Percentiles rank a stretch among this genome's conserved stretches.
These are phyloP conservation scores for Trachymyrmex cornetzi DNA, from an alignment of 1,140 invertebrate species.

Conservation along the genomic window DNA sequence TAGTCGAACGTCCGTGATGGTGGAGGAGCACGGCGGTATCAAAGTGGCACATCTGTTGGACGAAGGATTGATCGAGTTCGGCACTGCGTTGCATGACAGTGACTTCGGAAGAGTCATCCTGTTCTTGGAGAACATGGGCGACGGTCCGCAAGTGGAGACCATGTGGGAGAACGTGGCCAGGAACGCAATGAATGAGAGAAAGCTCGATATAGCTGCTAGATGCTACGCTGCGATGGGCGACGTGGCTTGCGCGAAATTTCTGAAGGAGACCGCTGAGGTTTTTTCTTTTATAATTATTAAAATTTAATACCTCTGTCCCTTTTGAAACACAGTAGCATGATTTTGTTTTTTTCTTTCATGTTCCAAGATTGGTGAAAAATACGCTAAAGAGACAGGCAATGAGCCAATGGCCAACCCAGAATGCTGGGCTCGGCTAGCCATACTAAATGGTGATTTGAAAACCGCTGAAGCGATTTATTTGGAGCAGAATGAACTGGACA, in stretches of 20 bases:
- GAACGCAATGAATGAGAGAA: conserved; percentile 90
- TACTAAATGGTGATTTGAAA: conserved; percentile 95
- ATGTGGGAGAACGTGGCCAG: conserved; percentile 98
- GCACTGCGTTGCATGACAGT: conserved; percentile 97
- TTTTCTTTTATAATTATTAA: neutral
- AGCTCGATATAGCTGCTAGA: conserved; percentile 92
- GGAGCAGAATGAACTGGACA: conserved; percentile 91
- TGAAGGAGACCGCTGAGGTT: conserved; percentile 89
- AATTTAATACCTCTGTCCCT: neutral
- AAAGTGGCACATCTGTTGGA: conserved; percentile 91
- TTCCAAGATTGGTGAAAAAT: conserved; percentile 78
- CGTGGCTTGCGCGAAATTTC: conserved; percentile 94
- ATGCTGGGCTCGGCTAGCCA: conserved; percentile 95
- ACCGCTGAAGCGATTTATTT: conserved; percentile 94
- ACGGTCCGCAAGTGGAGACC: conserved; percentile 93
- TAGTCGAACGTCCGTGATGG: conserved; percentile 89
- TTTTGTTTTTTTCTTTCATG: neutral
- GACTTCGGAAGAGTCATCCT: conserved; percentile 95
- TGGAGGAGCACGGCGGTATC: conserved; percentile 90
- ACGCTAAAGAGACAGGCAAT: conserved; percentile 84
- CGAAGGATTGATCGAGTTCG: conserved; percentile 96
- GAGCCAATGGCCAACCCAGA: conserved; percentile 91
- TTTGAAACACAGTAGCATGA: neutral
- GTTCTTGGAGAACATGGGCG: conserved; percentile 95
- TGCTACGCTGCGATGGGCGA: conserved; percentile 97